Conservation (phyloP, 2,797 vertebrate genomes). For the Sebastes reedi region DNA sequence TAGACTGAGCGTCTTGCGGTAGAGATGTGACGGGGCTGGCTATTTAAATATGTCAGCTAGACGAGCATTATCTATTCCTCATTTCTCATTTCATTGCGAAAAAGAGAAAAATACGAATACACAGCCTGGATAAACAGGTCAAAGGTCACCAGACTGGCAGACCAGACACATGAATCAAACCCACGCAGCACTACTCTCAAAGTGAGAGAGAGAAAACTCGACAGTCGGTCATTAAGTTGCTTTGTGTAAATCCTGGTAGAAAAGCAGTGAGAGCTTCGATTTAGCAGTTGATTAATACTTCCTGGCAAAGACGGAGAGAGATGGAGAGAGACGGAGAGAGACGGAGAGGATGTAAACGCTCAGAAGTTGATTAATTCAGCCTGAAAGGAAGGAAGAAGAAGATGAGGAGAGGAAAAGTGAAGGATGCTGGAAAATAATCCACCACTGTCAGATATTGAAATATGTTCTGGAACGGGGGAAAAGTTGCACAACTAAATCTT, state of each 20-base stretch:
- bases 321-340: not conserved
- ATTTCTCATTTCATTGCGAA: not conserved
- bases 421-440: not conserved
- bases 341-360: not conserved
- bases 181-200: not conserved
- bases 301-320: not conserved
- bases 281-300: conserved; percentile 17
- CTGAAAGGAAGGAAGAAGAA: not conserved
- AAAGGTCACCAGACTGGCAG: conserved; percentile 35
- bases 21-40: not conserved
- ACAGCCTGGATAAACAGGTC: conserved; percentile 37
- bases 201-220: not conserved
- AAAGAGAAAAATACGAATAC: not conserved
- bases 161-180: conserved; percentile 53
- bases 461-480: not conserved
- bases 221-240: conserved; percentile 28
- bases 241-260: conserved; percentile 46
- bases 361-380: conserved; percentile 25
- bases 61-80: conserved; percentile 20
- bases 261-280: not conserved
- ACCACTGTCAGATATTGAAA: not conserved
- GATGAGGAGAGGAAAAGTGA: not conserved
- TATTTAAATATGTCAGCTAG: not conserved
- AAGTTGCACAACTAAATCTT: not conserved
- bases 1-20: not conserved